Evolutionary conservation across 2,797 vertebrate genomes (phyloP), one percentile per base, ranked within the genome.

Genomic region (Sarcoramphus papa): DNA sequence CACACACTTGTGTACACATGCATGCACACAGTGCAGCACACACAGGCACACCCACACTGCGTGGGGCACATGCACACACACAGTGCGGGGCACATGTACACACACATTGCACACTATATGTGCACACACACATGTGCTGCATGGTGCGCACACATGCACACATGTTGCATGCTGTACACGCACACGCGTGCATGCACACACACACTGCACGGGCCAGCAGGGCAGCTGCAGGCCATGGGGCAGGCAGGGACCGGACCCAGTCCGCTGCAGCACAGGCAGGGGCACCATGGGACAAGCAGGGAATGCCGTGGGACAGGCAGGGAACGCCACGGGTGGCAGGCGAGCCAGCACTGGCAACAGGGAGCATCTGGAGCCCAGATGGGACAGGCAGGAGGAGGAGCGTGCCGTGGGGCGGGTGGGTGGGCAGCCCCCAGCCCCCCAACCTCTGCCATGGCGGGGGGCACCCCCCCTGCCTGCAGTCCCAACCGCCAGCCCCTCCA

Each of bases 361-460:
- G 56, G 80, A 95, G 76, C 95, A 96, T 90, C 91, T 97, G 95
- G 94, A 93, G 62, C 69, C 82, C 94, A 95, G 92, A 90, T 96
- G 95, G 57, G 73, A 33, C 48, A 50, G 48, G 70, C 43, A 3
- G 30, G 83, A 88, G 83, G 69, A 94, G 50, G 56, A 84, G 47
- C 27, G 1, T 37, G 53, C 50, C 0, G 6, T 51, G 70, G 40
- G 33, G n/a, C 8, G 15, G 67, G 69, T 9, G 20, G 10, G 45
- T 27, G 48, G 47, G 35, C 10, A 3, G 37, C 21, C 33, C 43
- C 33, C 7, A 4, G 33, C 28, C 8, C 56, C 56, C 35, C 45
- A 19, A 37, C 28, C 43, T 87, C 88, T 94, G 64, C 33, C 8
- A 2, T 8, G 41, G 65, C 0, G 0, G 33, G 43, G 47, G 48